Conservation (phyloP, 2,797 vertebrate genomes). For the Allobates femoralis region DNA sequence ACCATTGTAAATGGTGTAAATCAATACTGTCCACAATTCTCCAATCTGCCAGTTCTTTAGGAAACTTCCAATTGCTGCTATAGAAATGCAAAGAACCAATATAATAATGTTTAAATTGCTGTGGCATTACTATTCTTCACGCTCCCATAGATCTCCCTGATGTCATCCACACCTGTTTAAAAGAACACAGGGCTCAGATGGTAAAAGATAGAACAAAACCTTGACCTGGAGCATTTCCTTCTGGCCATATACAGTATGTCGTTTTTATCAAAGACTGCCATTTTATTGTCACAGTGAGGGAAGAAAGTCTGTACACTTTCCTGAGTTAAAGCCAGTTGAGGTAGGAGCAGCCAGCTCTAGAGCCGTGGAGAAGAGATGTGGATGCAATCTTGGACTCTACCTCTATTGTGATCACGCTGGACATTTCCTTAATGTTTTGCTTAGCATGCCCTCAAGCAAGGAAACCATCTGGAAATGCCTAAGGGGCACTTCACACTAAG, state of each 20-base stretch:
- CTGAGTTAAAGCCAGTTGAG: too few relatives aligned
- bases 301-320: too few relatives aligned
- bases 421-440: too few relatives aligned
- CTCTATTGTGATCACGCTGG: too few relatives aligned
- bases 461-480: too few relatives aligned
- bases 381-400: too few relatives aligned
- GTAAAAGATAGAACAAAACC: not conserved
- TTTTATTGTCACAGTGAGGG: too few relatives aligned
- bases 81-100: not conserved
- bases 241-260: not conserved
- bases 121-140: not conserved
- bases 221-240: not conserved
- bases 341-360: too few relatives aligned
- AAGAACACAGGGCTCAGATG: constrained; percentile 6
- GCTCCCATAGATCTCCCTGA: not conserved
- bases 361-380: too few relatives aligned
- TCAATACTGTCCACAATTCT: constrained; percentile 18
- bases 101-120: not conserved
- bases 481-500: too few relatives aligned
- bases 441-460: too few relatives aligned
- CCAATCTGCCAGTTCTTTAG: constrained; percentile 12
- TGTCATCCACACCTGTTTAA: not conserved
- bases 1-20: not conserved
- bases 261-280: not conserved
- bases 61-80: not conserved